phyloP scores from a whole-genome alignment of 1,140 invertebrate genomes.

The Danaus melanippus region DNA sequence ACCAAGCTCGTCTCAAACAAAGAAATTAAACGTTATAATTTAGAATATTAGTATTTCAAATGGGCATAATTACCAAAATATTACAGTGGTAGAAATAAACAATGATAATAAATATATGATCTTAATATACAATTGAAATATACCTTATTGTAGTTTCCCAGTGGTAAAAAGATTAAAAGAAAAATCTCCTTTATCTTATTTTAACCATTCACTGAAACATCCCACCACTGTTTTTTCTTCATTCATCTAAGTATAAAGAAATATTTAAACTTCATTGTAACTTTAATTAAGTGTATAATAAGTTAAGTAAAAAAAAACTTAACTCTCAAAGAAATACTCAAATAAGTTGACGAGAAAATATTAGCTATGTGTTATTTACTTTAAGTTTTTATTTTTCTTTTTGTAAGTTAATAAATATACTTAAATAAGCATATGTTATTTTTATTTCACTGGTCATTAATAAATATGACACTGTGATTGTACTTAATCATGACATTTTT shows the following conservation, averaged over 20 bases:
- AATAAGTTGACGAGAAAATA: constrained; percentile 8
- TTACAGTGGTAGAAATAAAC: constrained; percentile 7
- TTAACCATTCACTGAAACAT: constrained; percentile 1
- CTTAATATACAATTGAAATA: too few relatives aligned
- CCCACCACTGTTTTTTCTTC: constrained; percentile 6
- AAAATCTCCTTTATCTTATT: constrained; percentile 2
- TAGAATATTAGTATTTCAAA: constrained; percentile 15
- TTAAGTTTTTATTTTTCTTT: constrained; percentile 27
- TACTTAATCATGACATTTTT: too few relatives aligned
- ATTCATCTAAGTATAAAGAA: constrained; percentile 11
- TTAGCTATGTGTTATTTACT: constrained; percentile 16
- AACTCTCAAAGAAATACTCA: constrained; percentile 29
- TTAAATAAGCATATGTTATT: neutral
- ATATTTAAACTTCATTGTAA: constrained; percentile 16
- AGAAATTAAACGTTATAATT: constrained; percentile 20
- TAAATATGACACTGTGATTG: too few relatives aligned
- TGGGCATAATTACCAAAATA: constrained; percentile 22
- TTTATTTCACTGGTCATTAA: too few relatives aligned
- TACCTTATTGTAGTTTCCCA: too few relatives aligned
- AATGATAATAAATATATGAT: too few relatives aligned
- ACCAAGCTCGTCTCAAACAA: constrained; percentile 27
- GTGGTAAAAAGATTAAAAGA: too few relatives aligned
- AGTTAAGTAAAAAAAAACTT: constrained; percentile 10
- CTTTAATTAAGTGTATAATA: constrained; percentile 8
- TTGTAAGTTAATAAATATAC: constrained; percentile 26